Conservation (phyloP, 2,797 vertebrate genomes). For the Kryptopterus vitreolus region DNA sequence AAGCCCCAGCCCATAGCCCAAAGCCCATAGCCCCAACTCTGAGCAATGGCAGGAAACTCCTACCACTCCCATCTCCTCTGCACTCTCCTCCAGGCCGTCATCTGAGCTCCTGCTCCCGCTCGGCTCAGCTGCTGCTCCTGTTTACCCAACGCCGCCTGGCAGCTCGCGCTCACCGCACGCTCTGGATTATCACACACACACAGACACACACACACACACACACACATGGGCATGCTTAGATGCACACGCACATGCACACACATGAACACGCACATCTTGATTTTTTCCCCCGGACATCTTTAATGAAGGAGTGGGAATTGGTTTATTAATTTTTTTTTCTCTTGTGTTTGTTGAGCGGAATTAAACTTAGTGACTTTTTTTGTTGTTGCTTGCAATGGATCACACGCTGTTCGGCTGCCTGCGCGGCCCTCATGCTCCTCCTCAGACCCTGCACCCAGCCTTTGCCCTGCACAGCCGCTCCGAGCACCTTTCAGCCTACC, state of each 20-base stretch:
- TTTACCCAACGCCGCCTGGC: slow-evolving; percentile 78
- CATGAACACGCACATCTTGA: slow-evolving; percentile 43
- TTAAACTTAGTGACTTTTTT: slow-evolving; percentile 69
- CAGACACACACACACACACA: too few species aligned
- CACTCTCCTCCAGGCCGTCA: slow-evolving; percentile 73
- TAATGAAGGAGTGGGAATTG: slow-evolving; percentile 52
- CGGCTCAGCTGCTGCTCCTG: slow-evolving; percentile 77
- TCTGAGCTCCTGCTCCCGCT: slow-evolving; percentile 69
- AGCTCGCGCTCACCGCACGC: slow-evolving; percentile 68
- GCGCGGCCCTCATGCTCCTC: slow-evolving; percentile 90
- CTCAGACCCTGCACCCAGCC: slow-evolving; percentile 90
- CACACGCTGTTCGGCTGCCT: slow-evolving; percentile 98
- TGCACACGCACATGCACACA: slow-evolving; percentile 22
- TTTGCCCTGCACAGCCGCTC: slow-evolving; percentile 94
- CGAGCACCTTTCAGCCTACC: slow-evolving; percentile 91
- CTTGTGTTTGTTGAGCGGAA: slow-evolving; percentile 57
- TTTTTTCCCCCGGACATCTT: slow-evolving; percentile 4
- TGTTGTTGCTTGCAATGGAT: slow-evolving; percentile 85
- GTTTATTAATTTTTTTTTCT: slow-evolving; percentile 51
- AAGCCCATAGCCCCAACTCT: slow-evolving; percentile 63
- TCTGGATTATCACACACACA: slow-evolving; percentile 84
- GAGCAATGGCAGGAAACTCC: slow-evolving; percentile 53
- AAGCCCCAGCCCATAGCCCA: slow-evolving; percentile 63
- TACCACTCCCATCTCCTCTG: slow-evolving; percentile 47
- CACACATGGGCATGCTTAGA: slow-evolving; percentile 43